A percentile compares a stretch with the other conserved stretches of the same genome.
Evolutionary conservation across 2,113 vertebrate species (phyloP).

Genomic region (Dicaeum eximium): DNA sequence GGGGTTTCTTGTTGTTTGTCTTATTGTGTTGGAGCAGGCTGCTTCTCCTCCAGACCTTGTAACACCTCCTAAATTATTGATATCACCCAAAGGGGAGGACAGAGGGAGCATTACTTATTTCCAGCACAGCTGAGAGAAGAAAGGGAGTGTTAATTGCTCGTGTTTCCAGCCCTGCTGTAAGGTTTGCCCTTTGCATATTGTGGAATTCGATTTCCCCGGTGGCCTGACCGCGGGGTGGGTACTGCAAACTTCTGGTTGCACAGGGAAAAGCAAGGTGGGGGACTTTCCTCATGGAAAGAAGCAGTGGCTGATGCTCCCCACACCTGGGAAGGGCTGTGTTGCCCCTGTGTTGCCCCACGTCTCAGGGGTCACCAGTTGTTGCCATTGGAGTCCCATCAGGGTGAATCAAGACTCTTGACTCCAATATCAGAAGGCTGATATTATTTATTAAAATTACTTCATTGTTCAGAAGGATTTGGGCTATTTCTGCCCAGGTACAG

Average conservation of each 20-base stretch:
- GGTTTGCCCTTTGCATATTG: neutral
- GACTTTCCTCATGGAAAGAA: neutral
- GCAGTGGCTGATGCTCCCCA: neutral
- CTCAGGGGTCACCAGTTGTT: too few relatives aligned
- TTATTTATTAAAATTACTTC: too few relatives aligned
- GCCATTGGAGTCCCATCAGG: too few relatives aligned
- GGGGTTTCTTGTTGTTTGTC: neutral
- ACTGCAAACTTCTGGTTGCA: neutral
- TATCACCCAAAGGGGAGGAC: neutral
- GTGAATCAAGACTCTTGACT: too few relatives aligned
- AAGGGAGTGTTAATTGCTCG: neutral
- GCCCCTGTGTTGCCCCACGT: too few relatives aligned
- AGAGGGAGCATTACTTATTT: neutral
- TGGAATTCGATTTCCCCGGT: neutral
- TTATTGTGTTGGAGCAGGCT: neutral
- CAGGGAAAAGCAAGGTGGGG: neutral
- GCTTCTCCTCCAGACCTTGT: neutral
- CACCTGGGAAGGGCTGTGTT: too few relatives aligned
- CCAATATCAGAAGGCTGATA: too few relatives aligned
- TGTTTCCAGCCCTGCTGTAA: neutral
- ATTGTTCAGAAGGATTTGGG: too few relatives aligned
- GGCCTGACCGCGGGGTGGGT: fast-evolving
- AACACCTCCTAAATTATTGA: neutral
- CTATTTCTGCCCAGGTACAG: too few relatives aligned
- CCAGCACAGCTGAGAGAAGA: neutral